Evolutionary conservation across 2,888 invertebrate genomes (phyloP).

Genomic region (Strigamia crassipes): DNA sequence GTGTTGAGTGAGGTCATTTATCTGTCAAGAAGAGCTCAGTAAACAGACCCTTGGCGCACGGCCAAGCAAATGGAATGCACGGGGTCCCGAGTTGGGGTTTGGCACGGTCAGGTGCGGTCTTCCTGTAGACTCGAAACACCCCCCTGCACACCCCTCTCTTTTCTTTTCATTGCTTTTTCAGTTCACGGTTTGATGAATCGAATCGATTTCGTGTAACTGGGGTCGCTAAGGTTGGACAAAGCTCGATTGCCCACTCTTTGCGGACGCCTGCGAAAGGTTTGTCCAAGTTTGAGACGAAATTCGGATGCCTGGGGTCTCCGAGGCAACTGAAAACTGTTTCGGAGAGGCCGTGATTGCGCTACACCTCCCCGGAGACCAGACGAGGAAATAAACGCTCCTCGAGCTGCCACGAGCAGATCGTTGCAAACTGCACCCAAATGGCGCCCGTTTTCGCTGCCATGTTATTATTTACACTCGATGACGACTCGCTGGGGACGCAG

Average conservation of each 20-base stretch:
- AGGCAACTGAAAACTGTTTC: background rate
- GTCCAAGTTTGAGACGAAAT: background rate
- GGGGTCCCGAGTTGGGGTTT: background rate
- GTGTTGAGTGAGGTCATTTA: slow-evolving; percentile 31
- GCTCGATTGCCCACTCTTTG: background rate
- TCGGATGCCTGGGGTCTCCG: too few relatives aligned
- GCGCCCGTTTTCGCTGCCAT: slow-evolving; percentile 22
- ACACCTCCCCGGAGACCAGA: background rate
- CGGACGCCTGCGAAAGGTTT: background rate
- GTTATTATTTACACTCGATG: slow-evolving; percentile 33
- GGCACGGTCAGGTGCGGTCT: slow-evolving; percentile 1
- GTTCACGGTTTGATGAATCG: background rate
- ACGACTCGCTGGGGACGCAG: slow-evolving; percentile 20
- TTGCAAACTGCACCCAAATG: slow-evolving; percentile 34
- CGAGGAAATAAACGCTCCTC: slow-evolving; percentile 14
- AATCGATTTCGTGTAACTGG: background rate
- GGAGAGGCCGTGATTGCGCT: background rate
- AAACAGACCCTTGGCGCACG: slow-evolving; percentile 24
- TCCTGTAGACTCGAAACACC: background rate
- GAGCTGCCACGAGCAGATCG: slow-evolving; percentile 5
- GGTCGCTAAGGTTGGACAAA: background rate
- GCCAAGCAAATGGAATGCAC: background rate
- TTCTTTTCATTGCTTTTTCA: background rate
- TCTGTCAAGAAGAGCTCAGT: slow-evolving; percentile 27
- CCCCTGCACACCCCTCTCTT: background rate